phyloP scores from a whole-genome alignment of 1,140 invertebrate genomes.

The Trichoplusia ni region DNA sequence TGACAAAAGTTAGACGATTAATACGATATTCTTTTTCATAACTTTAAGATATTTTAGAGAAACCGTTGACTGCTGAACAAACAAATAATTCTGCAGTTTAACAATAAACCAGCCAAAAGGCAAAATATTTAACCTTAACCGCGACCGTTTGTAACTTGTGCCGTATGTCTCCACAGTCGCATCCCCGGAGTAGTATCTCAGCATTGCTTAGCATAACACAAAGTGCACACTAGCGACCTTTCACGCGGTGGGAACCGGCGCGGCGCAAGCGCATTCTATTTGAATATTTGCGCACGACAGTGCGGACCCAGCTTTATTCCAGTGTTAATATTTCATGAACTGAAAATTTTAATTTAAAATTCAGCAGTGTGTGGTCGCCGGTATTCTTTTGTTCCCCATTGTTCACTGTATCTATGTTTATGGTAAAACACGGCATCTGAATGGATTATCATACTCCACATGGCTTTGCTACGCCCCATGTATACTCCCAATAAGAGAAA shows the following conservation, averaged over 20 bases:
- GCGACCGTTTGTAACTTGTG: slow-evolving; percentile 34
- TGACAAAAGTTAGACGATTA: no score
- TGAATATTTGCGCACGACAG: slow-evolving; percentile 51
- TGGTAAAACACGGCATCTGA: neutral
- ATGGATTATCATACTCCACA: slow-evolving; percentile 8
- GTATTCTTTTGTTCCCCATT: slow-evolving; percentile 38
- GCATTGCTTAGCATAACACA: slow-evolving; percentile 57
- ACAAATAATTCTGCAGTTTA: no score
- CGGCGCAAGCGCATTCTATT: slow-evolving; percentile 59
- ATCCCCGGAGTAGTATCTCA: slow-evolving; percentile 39
- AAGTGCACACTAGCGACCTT: slow-evolving; percentile 55
- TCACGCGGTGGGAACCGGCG: slow-evolving; percentile 47
- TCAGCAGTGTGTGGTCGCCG: slow-evolving; percentile 44
- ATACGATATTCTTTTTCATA: no score
- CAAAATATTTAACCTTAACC: neutral
- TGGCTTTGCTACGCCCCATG: no score
- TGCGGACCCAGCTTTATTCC: slow-evolving; percentile 42
- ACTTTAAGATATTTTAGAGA: no score
- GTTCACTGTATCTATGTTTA: slow-evolving; percentile 19
- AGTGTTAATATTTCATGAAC: slow-evolving; percentile 67
- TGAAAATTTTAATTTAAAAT: slow-evolving; percentile 60
- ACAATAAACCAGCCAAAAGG: no score
- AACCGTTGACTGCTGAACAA: no score
- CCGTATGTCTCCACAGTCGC: slow-evolving; percentile 30
- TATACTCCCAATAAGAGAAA: no score